These are phyloP conservation scores for Cnemophilus loriae DNA, from an alignment of 2,113 vertebrate species.

Conservation along the genomic window DNA sequence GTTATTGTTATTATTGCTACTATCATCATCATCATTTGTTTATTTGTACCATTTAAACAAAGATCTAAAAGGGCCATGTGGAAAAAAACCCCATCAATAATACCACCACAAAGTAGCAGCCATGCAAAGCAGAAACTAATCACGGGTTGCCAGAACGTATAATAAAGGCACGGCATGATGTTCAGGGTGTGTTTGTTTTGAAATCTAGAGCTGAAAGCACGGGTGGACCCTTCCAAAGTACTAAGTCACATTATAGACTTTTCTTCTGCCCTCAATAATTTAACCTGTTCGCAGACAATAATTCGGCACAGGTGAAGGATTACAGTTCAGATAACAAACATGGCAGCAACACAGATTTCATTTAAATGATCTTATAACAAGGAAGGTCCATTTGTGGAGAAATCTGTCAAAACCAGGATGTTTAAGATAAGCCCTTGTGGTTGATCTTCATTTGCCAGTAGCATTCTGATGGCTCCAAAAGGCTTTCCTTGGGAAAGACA, in stretches of 20 bases:
- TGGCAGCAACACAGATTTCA: background rate
- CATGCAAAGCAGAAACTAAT: constrained; percentile 1
- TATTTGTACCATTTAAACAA: background rate
- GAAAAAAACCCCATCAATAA: background rate
- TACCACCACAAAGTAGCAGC: background rate
- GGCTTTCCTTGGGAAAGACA: background rate
- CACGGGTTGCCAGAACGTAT: background rate
- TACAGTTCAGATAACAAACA: background rate
- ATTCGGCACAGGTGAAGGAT: background rate
- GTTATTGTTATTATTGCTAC: background rate
- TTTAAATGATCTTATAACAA: background rate
- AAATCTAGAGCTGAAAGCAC: background rate
- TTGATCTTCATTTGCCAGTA: background rate
- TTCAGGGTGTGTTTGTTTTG: background rate
- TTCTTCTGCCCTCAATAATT: background rate
- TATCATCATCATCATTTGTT: background rate
- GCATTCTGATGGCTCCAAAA: background rate
- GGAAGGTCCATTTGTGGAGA: background rate
- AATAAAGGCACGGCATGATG: background rate
- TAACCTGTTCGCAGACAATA: background rate
- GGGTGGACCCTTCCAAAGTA: background rate
- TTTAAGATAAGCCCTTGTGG: background rate
- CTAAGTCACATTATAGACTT: background rate
- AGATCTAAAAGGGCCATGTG: background rate
- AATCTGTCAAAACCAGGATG: background rate